phyloP scores from a whole-genome alignment of 1,140 invertebrate species.

The Brachionus manjavacas region DNA sequence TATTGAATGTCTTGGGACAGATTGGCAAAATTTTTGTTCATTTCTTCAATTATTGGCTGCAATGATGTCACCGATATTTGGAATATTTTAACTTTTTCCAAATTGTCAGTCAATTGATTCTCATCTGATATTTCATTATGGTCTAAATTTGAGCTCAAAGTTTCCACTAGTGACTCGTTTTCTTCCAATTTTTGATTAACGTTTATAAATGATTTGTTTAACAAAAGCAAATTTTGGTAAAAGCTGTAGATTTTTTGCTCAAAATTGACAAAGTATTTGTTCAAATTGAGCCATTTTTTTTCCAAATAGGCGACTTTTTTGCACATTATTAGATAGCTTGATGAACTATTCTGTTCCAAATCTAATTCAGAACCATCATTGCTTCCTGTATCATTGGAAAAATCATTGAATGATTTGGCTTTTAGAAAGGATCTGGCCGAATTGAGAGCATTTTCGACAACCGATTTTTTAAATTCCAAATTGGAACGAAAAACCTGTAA shows the following conservation, averaged over 20 bases:
- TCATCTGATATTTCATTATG: conserved; percentile 25
- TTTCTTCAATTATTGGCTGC: conserved; percentile 11
- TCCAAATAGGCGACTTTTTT: neutral
- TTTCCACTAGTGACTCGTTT: conserved; percentile 13
- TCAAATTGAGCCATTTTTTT: neutral
- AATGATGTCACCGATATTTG: neutral
- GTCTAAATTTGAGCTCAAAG: neutral
- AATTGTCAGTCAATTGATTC: conserved; percentile 20
- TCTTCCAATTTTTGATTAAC: conserved; percentile 9
- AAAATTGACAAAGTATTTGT: neutral
- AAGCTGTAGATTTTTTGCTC: conserved; percentile 6
- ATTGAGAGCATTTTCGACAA: conserved; percentile 9
- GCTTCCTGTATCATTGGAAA: neutral
- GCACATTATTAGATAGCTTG: neutral
- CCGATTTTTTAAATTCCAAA: conserved; percentile 30
- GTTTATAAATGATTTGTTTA: conserved; percentile 22
- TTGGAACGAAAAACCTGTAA: neutral
- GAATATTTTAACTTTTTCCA: conserved; percentile 40
- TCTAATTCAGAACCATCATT: neutral
- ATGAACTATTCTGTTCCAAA: neutral
- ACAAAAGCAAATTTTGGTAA: neutral
- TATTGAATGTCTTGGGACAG: conserved; percentile 9
- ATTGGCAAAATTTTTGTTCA: neutral
- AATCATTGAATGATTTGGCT: neutral
- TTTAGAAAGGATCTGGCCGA: neutral